These are phyloP conservation scores for Otus sunia DNA, from an alignment of 2,113 vertebrate species.

Conservation along the genomic window DNA sequence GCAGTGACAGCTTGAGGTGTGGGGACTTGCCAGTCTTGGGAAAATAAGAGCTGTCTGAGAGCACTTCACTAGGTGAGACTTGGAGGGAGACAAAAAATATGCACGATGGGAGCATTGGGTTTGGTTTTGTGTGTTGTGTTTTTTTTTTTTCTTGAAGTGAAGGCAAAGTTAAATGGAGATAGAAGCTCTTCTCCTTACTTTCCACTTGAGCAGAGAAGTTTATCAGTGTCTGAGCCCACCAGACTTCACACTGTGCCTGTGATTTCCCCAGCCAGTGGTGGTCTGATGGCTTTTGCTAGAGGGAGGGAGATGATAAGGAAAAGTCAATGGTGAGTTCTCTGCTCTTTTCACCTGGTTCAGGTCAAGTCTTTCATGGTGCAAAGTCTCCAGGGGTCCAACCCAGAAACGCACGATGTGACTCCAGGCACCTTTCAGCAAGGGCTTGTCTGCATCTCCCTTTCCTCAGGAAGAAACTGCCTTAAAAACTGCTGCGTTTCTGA, in stretches of 20 bases:
- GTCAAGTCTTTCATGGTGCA: neutral
- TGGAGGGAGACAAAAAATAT: neutral
- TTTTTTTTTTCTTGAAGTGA: neutral
- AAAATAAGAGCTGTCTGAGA: neutral
- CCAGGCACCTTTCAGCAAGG: neutral
- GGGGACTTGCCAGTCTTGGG: neutral
- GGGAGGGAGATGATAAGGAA: neutral
- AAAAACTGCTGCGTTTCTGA: accelerated
- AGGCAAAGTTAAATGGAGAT: neutral
- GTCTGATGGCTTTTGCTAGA: neutral
- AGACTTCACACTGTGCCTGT: neutral
- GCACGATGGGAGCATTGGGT: accelerated
- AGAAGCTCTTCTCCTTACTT: neutral
- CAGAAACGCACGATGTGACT: neutral
- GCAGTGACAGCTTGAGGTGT: neutral
- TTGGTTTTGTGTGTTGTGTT: neutral
- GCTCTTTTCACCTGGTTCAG: neutral
- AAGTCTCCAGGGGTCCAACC: neutral
- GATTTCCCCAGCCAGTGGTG: neutral
- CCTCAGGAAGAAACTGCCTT: neutral
- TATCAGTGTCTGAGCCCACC: neutral
- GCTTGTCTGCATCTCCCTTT: neutral
- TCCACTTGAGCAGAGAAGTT: neutral
- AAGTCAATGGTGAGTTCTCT: neutral
- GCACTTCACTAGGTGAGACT: neutral